Evolutionary conservation across 2,888 invertebrate genomes (phyloP), one percentile per base, ranked within the genome.

Genomic region (Agapetus fuscipes): DNA sequence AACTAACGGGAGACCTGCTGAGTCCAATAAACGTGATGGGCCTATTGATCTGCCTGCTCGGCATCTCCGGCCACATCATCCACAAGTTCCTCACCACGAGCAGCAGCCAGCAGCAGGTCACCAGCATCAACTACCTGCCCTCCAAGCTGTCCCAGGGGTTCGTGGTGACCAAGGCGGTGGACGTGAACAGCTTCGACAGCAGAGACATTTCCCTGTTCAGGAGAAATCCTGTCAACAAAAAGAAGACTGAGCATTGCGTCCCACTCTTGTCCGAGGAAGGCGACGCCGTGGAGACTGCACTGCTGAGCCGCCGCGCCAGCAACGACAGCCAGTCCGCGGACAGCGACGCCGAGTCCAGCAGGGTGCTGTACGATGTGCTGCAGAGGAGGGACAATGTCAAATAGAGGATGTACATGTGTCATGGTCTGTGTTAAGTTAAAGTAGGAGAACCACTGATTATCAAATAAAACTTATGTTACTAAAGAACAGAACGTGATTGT

Each of bases 1-100:
- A 81, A 54, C 77, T 84, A 52, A 88, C 87, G 54, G 88, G 89
- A 6, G 96, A 97, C 58, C 74, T 78, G 54, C 73, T 97, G 56
- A 86, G 82, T 42, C 56, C 71, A 3, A 64, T 94, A 37, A 98
- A 97, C 66, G 75, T 82, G 16, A 62, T 85, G 4, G 98, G 98
- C 0, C 66, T 98, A 43, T 62, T 83, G 6, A 67, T 95, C 37
- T 97, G 96, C 56, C 67, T 98, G 46, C 70, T 81, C 31, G 97
- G 97, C 36, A 95, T 97, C 50, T 72, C 72, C 9, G 72, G 83
- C 34, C 96, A 96, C 60, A 80, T 93, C 20, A 60, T 81, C 37
- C 82, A 86, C 58, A 89, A 88, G 61, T 66, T 68, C 15, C 17
- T 20, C 3, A 17, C 31, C 3, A 33, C 20, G 6, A 41, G 30